Evolutionary conservation across 2,797 vertebrate genomes (phyloP).

Genomic region (Chromis chromis): DNA sequence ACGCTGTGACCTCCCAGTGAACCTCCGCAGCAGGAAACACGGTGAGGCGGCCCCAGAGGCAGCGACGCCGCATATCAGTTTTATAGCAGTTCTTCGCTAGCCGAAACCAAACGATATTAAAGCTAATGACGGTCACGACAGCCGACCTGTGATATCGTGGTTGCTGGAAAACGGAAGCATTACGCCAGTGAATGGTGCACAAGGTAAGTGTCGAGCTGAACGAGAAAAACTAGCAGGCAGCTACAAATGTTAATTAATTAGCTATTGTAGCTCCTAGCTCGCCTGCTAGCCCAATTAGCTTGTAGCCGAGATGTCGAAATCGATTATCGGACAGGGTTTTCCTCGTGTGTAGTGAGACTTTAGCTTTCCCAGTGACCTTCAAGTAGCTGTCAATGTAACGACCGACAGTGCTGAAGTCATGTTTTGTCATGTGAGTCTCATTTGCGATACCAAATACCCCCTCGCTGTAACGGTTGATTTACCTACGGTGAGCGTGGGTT

Average conservation of each 20-base stretch:
- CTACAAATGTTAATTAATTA: not conserved
- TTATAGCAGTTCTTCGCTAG: not conserved
- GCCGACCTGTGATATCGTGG: not conserved
- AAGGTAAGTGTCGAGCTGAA: constrained; percentile 36
- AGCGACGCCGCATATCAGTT: not conserved
- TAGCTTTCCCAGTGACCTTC: not conserved
- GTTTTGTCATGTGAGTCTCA: not conserved
- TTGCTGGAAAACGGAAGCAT: not conserved
- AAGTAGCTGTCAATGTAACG: not conserved
- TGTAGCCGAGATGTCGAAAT: not conserved
- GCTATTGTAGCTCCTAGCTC: not conserved
- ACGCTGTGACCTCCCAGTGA: constrained; percentile 55
- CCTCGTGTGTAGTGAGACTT: not conserved
- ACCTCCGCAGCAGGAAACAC: constrained; percentile 56
- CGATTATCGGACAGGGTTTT: not conserved
- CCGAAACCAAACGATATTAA: not conserved
- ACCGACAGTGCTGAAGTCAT: not conserved
- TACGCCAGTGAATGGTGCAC: constrained; percentile 5
- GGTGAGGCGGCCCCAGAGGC: not conserved
- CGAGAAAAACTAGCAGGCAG: not conserved
- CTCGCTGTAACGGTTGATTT: not conserved
- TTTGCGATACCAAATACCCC: not conserved
- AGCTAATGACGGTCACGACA: not conserved
- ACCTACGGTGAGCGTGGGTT: not conserved
- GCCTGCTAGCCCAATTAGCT: constrained; percentile 26